Evolutionary conservation across 2,888 invertebrate species (phyloP).

Genomic region (Orchesella flavescens): DNA sequence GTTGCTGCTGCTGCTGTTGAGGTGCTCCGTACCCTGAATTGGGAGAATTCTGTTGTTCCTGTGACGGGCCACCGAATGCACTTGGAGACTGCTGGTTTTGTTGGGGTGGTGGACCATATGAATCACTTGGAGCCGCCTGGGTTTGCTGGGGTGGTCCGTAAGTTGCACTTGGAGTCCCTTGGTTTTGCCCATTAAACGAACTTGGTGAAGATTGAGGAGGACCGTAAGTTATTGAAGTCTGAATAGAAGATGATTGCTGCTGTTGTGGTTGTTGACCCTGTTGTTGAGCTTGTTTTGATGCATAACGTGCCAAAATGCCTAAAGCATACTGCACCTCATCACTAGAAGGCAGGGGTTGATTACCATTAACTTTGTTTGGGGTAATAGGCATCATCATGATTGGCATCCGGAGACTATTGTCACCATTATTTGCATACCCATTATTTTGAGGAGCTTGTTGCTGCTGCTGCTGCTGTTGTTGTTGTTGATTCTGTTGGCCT

Average conservation of each 20-base stretch:
- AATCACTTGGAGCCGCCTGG: background rate
- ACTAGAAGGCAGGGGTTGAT: conserved; percentile 1
- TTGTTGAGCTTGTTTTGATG: conserved; percentile 17
- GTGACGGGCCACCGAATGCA: background rate
- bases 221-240: no score
- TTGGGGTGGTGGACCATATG: background rate
- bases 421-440: background rate
- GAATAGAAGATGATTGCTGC: background rate
- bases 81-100: background rate
- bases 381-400: conserved; percentile 21
- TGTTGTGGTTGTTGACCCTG: background rate
- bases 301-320: conserved; percentile 19
- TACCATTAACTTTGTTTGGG: background rate
- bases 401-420: background rate
- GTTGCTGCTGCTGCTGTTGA: background rate
- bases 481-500: background rate
- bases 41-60: no score
- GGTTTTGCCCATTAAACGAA: background rate
- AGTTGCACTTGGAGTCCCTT: background rate
- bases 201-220: background rate
- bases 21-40: background rate
- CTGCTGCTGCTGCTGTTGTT: background rate
- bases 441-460: background rate
- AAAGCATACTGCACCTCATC: conserved; percentile 34
- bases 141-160: background rate